Evolutionary conservation across 2,888 invertebrate species (phyloP).

Genomic region (Epinotia demarniana): DNA sequence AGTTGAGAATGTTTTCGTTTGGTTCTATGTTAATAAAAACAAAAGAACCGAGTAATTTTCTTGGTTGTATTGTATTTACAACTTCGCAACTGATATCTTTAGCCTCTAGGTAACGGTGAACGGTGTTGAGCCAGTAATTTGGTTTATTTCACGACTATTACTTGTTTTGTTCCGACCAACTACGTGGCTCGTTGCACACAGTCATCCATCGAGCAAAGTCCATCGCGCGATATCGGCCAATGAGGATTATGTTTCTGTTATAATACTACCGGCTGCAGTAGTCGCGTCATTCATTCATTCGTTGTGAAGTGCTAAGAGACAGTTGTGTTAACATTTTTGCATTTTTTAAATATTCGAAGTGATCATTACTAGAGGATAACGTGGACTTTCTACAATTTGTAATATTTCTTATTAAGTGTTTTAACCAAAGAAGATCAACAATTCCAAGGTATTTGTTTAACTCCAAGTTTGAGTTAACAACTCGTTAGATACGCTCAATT

Average conservation of each 20-base stretch:
- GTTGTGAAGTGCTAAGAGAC: conserved; percentile 24
- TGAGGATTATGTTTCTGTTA: conserved; percentile 34
- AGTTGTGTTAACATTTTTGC: conserved; percentile 27
- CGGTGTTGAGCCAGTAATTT: conserved; percentile 8
- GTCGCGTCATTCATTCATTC: conserved; percentile 41
- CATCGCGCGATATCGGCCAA: conserved; percentile 41
- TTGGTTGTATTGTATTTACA: conserved; percentile 32
- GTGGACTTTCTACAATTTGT: conserved; percentile 2
- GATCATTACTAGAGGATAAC: conserved; percentile 1
- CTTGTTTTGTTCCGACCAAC: conserved; percentile 44
- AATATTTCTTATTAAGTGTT: conserved; percentile 21
- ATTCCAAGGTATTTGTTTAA: conserved; percentile 25
- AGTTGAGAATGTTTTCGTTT: not conserved
- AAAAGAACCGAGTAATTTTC: conserved; percentile 23
- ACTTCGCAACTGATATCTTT: conserved; percentile 25
- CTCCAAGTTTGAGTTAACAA: conserved; percentile 11
- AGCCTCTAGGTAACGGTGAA: conserved; percentile 21
- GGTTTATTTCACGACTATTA: conserved; percentile 44
- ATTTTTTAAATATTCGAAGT: conserved; percentile 15
- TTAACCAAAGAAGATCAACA: conserved; percentile 2
- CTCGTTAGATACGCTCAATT: conserved; percentile 30
- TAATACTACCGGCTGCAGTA: conserved; percentile 38
- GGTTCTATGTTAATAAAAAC: conserved; percentile 6
- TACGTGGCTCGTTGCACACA: conserved; percentile 47
- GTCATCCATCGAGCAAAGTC: conserved; percentile 49